phyloP scores from a whole-genome alignment of 92 coral and sea anemone species.

The Actinernus sp. region DNA sequence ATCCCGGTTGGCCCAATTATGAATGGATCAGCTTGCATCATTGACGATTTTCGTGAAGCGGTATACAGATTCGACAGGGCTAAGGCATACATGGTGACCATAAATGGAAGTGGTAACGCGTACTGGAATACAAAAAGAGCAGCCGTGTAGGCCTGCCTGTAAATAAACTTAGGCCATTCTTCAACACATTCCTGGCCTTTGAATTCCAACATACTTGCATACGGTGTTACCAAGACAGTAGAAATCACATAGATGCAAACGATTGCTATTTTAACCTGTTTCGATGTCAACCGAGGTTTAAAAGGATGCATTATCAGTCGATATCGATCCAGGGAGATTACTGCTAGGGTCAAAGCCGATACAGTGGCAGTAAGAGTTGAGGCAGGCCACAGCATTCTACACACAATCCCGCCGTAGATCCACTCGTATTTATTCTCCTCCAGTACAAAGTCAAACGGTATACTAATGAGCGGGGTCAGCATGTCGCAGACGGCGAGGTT shows the following conservation, averaged over 20 bases:
- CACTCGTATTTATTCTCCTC: slow-evolving; percentile 72
- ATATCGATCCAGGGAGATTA: slow-evolving; percentile 85
- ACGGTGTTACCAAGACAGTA: slow-evolving; percentile 42
- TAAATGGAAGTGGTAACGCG: slow-evolving; percentile 76
- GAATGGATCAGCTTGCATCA: slow-evolving; percentile 8
- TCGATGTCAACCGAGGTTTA: slow-evolving; percentile 60
- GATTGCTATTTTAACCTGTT: slow-evolving; percentile 36
- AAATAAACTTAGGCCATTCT: slow-evolving; percentile 43
- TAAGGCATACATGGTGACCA: slow-evolving; percentile 72
- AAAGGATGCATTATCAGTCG: slow-evolving; percentile 78
- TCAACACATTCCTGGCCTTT: slow-evolving; percentile 67
- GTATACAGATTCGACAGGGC: slow-evolving; percentile 63
- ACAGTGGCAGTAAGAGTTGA: slow-evolving; percentile 84
- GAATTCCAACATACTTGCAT: slow-evolving; percentile 30
- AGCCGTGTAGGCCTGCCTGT: slow-evolving; percentile 76
- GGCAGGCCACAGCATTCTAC: slow-evolving; percentile 83
- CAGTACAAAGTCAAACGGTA: slow-evolving; percentile 86
- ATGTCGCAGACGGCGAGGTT: slow-evolving; percentile 93
- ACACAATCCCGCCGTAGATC: slow-evolving; percentile 78
- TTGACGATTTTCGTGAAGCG: slow-evolving; percentile 31
- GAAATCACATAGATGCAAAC: slow-evolving; percentile 32
- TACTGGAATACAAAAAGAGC: slow-evolving; percentile 78
- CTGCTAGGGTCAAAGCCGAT: slow-evolving; percentile 86
- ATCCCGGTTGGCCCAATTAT: neutral
- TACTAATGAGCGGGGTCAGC: slow-evolving; percentile 84